These are phyloP conservation scores for Leuciscus waleckii DNA, from an alignment of 2,797 vertebrate genomes.

Conservation along the genomic window DNA sequence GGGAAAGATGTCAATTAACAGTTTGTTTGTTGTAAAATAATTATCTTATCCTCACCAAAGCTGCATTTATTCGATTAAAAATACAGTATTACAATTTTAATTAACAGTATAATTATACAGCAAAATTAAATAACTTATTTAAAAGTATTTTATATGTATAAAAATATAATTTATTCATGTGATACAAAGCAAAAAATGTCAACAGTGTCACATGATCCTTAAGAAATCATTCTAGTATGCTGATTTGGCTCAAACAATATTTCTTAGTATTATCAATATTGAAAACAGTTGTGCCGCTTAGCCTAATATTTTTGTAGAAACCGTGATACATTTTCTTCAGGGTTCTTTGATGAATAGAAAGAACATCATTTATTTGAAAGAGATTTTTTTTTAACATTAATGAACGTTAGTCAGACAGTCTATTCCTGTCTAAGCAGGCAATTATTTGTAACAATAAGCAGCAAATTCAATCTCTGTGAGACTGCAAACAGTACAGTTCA, in stretches of 20 bases:
- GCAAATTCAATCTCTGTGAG: neutral
- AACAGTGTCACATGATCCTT: neutral
- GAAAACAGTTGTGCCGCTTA: neutral
- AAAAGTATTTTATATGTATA: neutral
- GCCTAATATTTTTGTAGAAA: neutral
- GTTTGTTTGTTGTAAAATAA: neutral
- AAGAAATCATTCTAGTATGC: neutral
- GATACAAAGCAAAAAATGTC: neutral
- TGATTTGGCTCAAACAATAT: neutral
- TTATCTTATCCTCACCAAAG: neutral
- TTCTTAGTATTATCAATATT: neutral
- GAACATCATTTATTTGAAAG: neutral
- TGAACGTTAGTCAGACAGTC: neutral
- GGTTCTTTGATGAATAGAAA: neutral
- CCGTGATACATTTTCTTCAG: neutral
- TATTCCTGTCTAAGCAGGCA: neutral
- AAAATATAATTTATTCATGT: neutral
- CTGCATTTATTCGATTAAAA: neutral
- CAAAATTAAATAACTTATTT: neutral
- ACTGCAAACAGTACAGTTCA: neutral
- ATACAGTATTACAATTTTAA: neutral
- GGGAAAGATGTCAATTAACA: neutral
- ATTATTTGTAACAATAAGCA: neutral
- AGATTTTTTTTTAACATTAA: neutral
- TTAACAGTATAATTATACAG: neutral